Conservation (phyloP, 2,113 vertebrate species). For the Notarius lentiginosus region DNA sequence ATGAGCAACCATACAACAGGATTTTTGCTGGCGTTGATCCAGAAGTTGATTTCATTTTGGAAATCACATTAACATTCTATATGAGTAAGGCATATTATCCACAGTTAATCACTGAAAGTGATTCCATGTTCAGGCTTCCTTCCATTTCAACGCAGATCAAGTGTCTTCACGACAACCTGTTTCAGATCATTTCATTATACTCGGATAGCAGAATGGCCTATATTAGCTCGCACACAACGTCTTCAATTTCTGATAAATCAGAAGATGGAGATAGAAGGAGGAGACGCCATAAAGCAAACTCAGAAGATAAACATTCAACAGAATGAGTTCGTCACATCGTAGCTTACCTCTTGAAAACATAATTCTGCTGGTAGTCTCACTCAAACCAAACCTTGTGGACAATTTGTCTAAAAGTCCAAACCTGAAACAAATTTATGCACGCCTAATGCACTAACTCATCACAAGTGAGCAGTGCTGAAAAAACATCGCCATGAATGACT, state of each 20-base stretch:
- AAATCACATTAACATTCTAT: not conserved
- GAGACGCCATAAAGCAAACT: not conserved
- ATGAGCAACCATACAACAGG: not conserved
- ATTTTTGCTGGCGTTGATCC: not conserved
- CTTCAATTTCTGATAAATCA: slow-evolving; percentile 7
- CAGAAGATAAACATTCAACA: not conserved
- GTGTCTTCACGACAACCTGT: not conserved
- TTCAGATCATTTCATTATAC: not conserved
- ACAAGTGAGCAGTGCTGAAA: not conserved
- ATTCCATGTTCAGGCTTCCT: not conserved
- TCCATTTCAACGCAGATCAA: not conserved
- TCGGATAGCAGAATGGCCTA: no score
- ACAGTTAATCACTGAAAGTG: not conserved
- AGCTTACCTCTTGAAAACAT: not conserved
- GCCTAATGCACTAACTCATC: not conserved
- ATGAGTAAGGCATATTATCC: not conserved
- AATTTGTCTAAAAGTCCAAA: not conserved
- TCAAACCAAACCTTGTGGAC: not conserved
- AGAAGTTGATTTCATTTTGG: not conserved
- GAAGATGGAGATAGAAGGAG: not conserved
- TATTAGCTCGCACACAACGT: slow-evolving; percentile 5
- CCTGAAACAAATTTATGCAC: not conserved
- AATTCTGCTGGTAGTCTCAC: not conserved
- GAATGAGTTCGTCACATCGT: not conserved
- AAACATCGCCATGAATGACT: no score